Conservation (phyloP, 2,797 vertebrate species). For the Anas acuta region DNA sequence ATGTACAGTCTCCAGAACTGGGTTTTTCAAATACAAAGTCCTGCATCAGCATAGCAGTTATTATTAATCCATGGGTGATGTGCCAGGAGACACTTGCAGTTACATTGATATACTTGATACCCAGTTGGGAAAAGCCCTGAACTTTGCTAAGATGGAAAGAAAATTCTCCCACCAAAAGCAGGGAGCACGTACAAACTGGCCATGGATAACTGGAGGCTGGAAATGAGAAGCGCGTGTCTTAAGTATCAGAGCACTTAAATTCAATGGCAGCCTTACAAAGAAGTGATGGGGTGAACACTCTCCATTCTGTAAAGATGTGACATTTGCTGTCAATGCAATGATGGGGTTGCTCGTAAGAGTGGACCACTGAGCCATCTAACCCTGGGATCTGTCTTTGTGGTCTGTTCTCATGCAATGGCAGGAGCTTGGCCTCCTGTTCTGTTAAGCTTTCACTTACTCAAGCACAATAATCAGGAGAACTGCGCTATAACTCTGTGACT, state of each 20-base stretch:
- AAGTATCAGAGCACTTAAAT: too few relatives aligned
- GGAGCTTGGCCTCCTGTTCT: neutral
- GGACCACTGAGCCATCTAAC: neutral
- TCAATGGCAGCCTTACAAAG: neutral
- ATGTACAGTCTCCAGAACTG: neutral
- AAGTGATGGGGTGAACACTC: neutral
- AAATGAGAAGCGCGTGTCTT: neutral
- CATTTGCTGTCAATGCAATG: neutral
- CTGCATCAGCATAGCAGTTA: neutral
- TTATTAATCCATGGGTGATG: neutral
- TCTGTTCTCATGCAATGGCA: neutral
- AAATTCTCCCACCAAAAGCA: neutral
- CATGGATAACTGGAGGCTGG: neutral
- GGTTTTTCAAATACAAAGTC: neutral
- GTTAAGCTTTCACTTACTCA: neutral
- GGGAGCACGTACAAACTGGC: fast-evolving
- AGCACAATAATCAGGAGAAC: neutral
- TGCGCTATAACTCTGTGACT: neutral
- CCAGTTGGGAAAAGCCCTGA: neutral
- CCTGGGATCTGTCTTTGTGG: neutral
- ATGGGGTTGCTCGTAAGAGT: neutral
- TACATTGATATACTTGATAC: neutral
- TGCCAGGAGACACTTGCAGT: neutral
- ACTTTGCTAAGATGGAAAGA: neutral
- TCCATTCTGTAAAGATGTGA: neutral